Conservation (phyloP, 2,113 vertebrate genomes). For the Pan troglodytes region NHGRI_mPanTro3-v2.1_pri NC_072404.2:160526001-160526500, state of each 20-base stretch:
- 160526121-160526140: background rate
- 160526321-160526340: background rate
- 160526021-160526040: background rate
- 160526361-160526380: background rate
- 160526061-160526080: background rate
- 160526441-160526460: background rate
- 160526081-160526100: background rate
- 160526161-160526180: background rate
- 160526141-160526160: background rate
- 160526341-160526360: background rate
- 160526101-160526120: background rate
- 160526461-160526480: too few species aligned
- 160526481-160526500: too few species aligned
- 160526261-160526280: too few species aligned
- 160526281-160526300: background rate
- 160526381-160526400: background rate
- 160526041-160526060: background rate
- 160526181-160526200: background rate
- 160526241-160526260: background rate
- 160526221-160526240: background rate
- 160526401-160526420: background rate
- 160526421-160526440: too few species aligned
- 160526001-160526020: background rate
- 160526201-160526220: background rate
- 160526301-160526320: background rate